phyloP scores from a whole-genome alignment of 1,140 invertebrate genomes.

The Pentalonia nigronervosa region DNA sequence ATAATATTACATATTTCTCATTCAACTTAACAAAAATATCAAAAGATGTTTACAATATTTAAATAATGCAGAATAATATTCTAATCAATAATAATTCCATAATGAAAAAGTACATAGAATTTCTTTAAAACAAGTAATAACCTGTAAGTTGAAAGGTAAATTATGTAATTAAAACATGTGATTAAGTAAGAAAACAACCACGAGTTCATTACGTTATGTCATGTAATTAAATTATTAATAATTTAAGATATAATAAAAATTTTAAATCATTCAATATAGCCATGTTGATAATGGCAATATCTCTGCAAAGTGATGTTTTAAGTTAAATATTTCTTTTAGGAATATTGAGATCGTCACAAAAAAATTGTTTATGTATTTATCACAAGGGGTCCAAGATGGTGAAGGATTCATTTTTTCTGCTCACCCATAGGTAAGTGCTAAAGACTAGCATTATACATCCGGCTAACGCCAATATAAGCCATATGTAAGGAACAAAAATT shows the following conservation, averaged over 20 bases:
- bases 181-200: neutral
- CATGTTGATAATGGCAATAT: neutral
- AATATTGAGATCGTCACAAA: neutral
- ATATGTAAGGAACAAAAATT: constrained; percentile 30
- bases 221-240: neutral
- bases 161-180: neutral
- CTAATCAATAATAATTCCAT: neutral
- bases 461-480: constrained; percentile 21
- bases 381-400: constrained; percentile 15
- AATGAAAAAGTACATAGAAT: neutral
- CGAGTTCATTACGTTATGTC: neutral
- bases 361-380: neutral
- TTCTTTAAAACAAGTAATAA: neutral
- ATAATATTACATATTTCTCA: neutral
- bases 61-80: neutral
- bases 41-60: neutral
- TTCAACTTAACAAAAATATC: neutral
- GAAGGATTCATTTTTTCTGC: constrained; percentile 20
- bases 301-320: neutral
- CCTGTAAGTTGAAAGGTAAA: neutral
- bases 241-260: neutral
- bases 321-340: constrained; percentile 21
- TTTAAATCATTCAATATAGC: neutral
- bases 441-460: constrained; percentile 30
- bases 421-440: constrained; percentile 30